Evolutionary conservation across 2,797 vertebrate species (phyloP), one percentile per base, ranked within the genome.

Genomic region (Spea hammondii): DNA sequence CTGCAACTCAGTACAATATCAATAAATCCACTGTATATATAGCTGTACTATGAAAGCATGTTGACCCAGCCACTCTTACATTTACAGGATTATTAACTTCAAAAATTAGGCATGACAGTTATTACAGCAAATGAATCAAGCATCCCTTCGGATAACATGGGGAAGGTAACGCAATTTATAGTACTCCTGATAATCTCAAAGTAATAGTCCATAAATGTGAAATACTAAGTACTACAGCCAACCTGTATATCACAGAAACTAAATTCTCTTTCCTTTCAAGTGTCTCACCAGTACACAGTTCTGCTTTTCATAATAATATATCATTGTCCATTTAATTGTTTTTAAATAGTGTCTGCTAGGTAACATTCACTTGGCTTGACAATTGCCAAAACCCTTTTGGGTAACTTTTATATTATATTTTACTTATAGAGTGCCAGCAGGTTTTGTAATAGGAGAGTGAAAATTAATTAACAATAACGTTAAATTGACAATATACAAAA

Each of bases 61-160:
- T 70, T 74, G 70, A 66, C 64, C 66, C 12, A 66, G 66, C 45
- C 66, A 74, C n/a, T 74, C 65, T 53, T 49, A 79, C 72, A 65
- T 57, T 75, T 75, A 70, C 55, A 66, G n/a, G 44, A 65, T 65
- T 75, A 75, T 79, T 79, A 79, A 79, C 66, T 74, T 70, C 66
- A 60, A 79, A 70, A 79, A 79, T 79, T 79, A 79, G 72, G 65
- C 45, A 70, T 73, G 78, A 70, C 78, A 79, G 78, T 79, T 79
- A 79, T 70, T 79, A 75, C 55, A 69, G 72, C 12, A 44, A 79
- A 79, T 79, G 57, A 79, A 79, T 79, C 78, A 79, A 74, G 49
- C 17, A 45, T 59, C 57, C 45, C 57, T 75, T 70, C 59, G 70
- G 57, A 79, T 75, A 79, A 74, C 71, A 79, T 14, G 46, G 66